Conservation (phyloP, 1,140 invertebrate species). For the Drosophila tristis region DNA sequence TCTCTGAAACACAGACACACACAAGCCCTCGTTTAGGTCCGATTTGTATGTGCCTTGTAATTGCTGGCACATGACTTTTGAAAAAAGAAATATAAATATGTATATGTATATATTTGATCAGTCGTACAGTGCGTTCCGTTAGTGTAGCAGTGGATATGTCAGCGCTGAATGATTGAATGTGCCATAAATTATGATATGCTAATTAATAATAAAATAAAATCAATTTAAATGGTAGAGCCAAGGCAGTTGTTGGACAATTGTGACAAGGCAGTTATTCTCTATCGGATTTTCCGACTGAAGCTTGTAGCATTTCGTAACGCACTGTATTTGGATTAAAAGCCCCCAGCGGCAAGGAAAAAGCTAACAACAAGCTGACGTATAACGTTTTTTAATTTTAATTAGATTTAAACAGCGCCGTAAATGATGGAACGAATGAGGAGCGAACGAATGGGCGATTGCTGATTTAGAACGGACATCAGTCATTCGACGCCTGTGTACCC, state of each 20-base stretch:
- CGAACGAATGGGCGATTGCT: neutral
- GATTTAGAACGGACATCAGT: conserved; percentile 26
- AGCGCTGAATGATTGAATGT: too few relatives aligned
- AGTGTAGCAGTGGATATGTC: neutral
- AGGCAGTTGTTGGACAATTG: too few relatives aligned
- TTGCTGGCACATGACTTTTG: conserved; percentile 69
- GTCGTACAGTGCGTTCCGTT: conserved; percentile 6
- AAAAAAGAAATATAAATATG: conserved; percentile 33
- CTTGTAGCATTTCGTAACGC: neutral
- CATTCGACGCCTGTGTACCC: neutral
- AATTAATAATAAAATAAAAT: too few relatives aligned
- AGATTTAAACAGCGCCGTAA: conserved; percentile 12
- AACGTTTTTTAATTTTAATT: conserved; percentile 40
- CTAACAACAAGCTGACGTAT: conserved; percentile 14
- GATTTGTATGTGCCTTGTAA: conserved; percentile 59
- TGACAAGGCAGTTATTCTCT: too few relatives aligned
- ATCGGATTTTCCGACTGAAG: neutral
- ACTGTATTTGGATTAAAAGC: conserved; percentile 7
- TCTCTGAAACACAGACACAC: neutral
- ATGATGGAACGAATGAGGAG: neutral
- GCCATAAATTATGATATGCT: too few relatives aligned
- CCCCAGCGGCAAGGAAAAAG: neutral
- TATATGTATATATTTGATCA: conserved; percentile 3
- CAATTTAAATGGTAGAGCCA: too few relatives aligned
- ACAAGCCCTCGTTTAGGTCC: conserved; percentile 19